Conservation (phyloP, 2,113 vertebrate species). For the Brienomyrus longianalis region DNA sequence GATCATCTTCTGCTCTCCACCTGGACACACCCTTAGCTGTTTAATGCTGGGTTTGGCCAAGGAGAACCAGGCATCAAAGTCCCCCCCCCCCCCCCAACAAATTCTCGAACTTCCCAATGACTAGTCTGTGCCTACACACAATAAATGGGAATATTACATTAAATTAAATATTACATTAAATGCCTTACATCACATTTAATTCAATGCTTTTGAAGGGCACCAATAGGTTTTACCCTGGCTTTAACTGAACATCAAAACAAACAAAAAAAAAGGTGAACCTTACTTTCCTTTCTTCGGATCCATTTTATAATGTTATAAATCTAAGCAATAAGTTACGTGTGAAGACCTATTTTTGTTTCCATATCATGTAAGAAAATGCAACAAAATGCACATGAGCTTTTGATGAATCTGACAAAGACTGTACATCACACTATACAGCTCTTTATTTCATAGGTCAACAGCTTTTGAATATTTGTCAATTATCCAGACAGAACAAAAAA, state of each 20-base stretch:
- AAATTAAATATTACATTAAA: no score
- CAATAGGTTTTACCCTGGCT: not conserved
- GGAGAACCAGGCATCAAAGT: not conserved
- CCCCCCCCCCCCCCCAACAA: not conserved
- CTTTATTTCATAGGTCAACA: not conserved
- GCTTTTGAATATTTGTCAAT: not conserved
- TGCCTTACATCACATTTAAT: not conserved
- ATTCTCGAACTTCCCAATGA: not conserved
- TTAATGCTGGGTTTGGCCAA: not conserved
- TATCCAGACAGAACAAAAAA: not conserved
- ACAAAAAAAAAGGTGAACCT: not conserved
- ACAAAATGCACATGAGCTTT: not conserved
- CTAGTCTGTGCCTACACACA: not conserved
- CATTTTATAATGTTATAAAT: not conserved
- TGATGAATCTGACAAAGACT: not conserved
- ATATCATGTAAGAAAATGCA: not conserved
- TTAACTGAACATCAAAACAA: not conserved
- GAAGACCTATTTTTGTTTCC: not conserved
- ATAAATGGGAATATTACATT: not conserved
- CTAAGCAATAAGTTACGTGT: not conserved
- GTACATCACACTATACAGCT: not conserved
- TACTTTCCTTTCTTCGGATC: not conserved
- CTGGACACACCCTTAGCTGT: not conserved
- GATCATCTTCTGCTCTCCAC: not conserved
- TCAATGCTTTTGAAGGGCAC: not conserved